phyloP scores from a whole-genome alignment of 2,797 vertebrate species.

The Aphelocoma californica region DNA sequence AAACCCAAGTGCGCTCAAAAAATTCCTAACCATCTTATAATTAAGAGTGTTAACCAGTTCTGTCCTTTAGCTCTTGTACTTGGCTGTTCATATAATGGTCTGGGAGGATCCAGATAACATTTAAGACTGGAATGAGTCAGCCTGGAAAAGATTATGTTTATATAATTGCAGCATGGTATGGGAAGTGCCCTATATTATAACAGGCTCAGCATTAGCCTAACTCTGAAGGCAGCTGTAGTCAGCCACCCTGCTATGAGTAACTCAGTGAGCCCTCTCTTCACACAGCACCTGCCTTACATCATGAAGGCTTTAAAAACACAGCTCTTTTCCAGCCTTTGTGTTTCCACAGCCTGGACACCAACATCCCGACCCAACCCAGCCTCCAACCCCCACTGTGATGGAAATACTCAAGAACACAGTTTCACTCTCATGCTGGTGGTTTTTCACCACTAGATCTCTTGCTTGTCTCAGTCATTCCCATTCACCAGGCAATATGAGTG shows the following conservation, averaged over 20 bases:
- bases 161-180: constrained; percentile 46
- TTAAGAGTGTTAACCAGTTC: not conserved
- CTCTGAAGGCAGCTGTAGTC: constrained; percentile 27
- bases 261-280: not conserved
- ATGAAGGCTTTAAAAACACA: not conserved
- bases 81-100: constrained; percentile 12
- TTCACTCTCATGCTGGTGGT: not conserved
- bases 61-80: not conserved
- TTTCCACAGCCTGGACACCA: not conserved
- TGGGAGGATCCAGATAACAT: constrained; percentile 62
- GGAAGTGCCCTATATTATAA: constrained; percentile 18
- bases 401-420: not conserved
- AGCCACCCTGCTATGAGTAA: constrained; percentile 50
- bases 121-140: constrained; percentile 47
- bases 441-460: not conserved
- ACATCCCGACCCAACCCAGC: not conserved
- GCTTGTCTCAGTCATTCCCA: not conserved
- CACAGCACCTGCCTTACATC: not conserved
- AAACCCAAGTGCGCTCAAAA: not conserved
- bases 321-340: not conserved
- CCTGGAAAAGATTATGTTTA: constrained; percentile 30
- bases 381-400: not conserved
- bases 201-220: not conserved
- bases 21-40: not conserved
- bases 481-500: not conserved